These are phyloP conservation scores for Coturnix japonica DNA, from an alignment of 2,113 vertebrate genomes.

Conservation along the genomic window DNA sequence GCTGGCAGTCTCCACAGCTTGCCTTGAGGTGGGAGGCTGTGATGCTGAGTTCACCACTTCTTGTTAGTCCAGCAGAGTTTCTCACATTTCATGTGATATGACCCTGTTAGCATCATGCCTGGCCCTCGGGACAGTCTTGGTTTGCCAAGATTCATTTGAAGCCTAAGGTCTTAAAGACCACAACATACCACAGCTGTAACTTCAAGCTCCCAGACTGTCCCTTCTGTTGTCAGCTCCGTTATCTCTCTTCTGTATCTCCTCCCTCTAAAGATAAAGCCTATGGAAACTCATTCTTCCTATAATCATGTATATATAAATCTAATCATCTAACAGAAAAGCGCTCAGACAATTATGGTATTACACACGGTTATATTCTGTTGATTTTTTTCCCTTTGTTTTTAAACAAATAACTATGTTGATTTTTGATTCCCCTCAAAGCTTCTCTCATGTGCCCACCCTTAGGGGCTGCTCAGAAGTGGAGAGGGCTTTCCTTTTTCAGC, in stretches of 20 bases:
- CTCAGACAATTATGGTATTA: neutral
- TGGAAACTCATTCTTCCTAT: neutral
- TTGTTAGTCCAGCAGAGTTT: neutral
- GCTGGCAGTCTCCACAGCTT: neutral
- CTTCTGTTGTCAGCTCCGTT: neutral
- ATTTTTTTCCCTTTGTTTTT: neutral
- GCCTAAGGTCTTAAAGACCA: constrained; percentile 24
- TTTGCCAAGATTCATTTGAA: constrained; percentile 24
- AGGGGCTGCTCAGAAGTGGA: neutral
- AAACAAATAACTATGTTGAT: neutral
- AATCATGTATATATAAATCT: neutral
- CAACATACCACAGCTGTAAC: accelerated
- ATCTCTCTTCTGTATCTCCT: neutral
- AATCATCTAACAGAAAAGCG: neutral
- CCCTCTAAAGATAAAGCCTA: neutral
- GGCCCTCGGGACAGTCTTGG: constrained; percentile 10
- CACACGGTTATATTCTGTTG: neutral
- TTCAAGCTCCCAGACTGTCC: neutral
- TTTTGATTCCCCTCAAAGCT: neutral
- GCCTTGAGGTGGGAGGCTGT: neutral
- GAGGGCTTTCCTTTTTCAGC: constrained; percentile 50
- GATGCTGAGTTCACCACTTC: neutral
- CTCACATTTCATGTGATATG: constrained; percentile 10
- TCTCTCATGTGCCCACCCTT: neutral
- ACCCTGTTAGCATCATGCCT: neutral